Evolutionary conservation across 2,888 invertebrate species (phyloP), one percentile per base, ranked within the genome.

Genomic region (Ophion ventricosus): DNA sequence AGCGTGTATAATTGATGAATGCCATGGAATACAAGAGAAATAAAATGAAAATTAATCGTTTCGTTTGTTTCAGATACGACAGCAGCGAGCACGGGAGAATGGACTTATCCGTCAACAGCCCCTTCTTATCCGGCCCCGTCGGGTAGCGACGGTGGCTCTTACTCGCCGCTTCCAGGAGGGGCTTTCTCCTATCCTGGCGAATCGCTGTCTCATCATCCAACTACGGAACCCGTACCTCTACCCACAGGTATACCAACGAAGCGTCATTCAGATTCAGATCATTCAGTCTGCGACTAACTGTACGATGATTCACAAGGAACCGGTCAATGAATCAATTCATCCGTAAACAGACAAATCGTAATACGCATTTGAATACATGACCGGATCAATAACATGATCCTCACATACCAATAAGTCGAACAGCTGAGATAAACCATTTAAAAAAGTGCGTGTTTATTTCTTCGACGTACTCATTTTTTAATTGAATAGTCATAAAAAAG

Each of bases 161-260:
- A 93, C 81, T 93, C 93, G n/a, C 93, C 93, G 57, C 89, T 93
- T 83, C 93, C 93, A 73, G 93, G 91, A 43, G 93, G 93, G 59
- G 93, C 93, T 49, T 93, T 93, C 87, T 92, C 93, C 43, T 93
- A 93, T 85, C 93, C 93, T n/a, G 92, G 93, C 4, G 93, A 93
- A 87, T 90, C 93, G 11, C 88, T 93, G 56, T 89, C 93, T 56
- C 93, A 93, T 88, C 93, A 93, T 87, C 92, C 93, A n/a, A 92
- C 91, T 83, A 92, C 93, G 69, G 93, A 93, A 82, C 93, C 93
- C 2, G 92, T 93, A 81, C 92, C 93, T 83, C 88, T 93, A 83
- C 90, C 93, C 74, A 87, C 92, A 79, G 93, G 93, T 93, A 88
- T 70, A 63, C 57, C 54, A 56, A n/a, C 0, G 14, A 67, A 49